A percentile compares a stretch with the other conserved stretches of the same genome.
Conservation (phyloP, 2,888 invertebrate genomes). For the Nesidiocoris tenuis region DNA sequence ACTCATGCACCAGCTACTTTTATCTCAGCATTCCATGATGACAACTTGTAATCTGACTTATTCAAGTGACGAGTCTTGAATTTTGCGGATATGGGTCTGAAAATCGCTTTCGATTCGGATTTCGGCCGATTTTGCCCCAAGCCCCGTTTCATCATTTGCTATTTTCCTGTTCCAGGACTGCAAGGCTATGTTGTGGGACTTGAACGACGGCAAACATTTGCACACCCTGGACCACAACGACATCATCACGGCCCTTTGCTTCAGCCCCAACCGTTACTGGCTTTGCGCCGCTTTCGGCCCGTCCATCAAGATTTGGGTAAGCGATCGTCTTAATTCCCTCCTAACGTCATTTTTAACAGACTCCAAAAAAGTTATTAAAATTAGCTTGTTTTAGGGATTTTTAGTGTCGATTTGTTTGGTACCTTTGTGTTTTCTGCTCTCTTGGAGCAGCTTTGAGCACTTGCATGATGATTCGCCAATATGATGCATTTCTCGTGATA, state of each 20-base stretch:
- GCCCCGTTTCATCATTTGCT: too few relatives aligned
- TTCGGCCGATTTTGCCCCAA: too few relatives aligned
- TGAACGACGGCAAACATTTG: conserved; percentile 98
- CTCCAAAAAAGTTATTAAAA: too few relatives aligned
- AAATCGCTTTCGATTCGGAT: neutral
- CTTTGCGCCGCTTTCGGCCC: conserved; percentile 98
- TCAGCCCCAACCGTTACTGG: conserved; percentile 99
- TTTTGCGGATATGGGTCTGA: conserved; percentile 36
- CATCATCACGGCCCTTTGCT: conserved; percentile 95
- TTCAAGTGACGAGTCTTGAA: neutral
- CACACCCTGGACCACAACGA: conserved; percentile 98
- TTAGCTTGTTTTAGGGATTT: too few relatives aligned
- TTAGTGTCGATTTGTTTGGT: too few relatives aligned
- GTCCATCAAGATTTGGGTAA: conserved; percentile 96
- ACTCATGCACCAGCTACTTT: too few relatives aligned
- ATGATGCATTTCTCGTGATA: too few relatives aligned
- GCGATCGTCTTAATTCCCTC: conserved; percentile 47
- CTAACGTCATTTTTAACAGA: neutral
- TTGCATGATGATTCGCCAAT: too few relatives aligned
- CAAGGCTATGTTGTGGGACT: conserved; percentile 99
- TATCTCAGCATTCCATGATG: neutral
- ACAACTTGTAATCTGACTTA: neutral
- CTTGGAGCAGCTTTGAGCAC: too few relatives aligned
- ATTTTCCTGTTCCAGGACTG: conserved; percentile 84
- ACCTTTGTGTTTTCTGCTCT: too few relatives aligned